Conservation (phyloP, 1,140 invertebrate genomes). For the Pantala flavescens region DNA sequence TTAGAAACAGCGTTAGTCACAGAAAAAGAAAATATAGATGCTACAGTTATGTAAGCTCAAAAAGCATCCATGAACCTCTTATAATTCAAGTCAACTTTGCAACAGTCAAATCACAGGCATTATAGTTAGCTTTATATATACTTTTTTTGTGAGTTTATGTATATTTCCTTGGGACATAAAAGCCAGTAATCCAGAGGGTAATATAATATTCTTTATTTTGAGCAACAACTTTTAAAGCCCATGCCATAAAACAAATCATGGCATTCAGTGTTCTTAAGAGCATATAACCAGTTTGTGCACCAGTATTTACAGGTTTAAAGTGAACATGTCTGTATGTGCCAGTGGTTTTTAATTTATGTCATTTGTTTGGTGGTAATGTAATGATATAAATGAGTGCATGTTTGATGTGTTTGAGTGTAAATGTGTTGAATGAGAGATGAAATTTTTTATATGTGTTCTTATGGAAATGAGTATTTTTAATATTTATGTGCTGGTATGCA, state of each 20-base stretch:
- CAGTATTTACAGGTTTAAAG: slow-evolving; percentile 12
- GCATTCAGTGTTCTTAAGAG: slow-evolving; percentile 11
- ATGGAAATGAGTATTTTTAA: slow-evolving; percentile 2
- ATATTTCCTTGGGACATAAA: slow-evolving; percentile 12
- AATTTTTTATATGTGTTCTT: neutral
- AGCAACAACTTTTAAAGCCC: slow-evolving; percentile 14
- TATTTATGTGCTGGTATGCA: slow-evolving; percentile 4
- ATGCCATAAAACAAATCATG: slow-evolving; percentile 11
- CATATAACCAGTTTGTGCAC: slow-evolving; percentile 16
- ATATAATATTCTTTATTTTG: slow-evolving; percentile 13
- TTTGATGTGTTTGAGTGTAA: neutral
- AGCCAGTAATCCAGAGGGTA: slow-evolving; percentile 11
- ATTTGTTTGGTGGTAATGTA: neutral
- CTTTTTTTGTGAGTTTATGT: neutral
- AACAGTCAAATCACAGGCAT: slow-evolving; percentile 12
- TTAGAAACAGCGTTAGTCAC: neutral
- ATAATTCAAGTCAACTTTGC: neutral
- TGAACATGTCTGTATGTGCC: slow-evolving; percentile 1
- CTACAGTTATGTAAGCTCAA: slow-evolving; percentile 12
- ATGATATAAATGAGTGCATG: slow-evolving; percentile 2
- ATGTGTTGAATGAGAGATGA: neutral
- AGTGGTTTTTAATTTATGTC: neutral
- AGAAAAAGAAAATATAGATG: slow-evolving; percentile 16
- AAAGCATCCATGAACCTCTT: slow-evolving; percentile 9
- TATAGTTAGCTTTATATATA: neutral